These are phyloP conservation scores for Steinernema scapterisci DNA, from an alignment of 2,888 invertebrate species.

Conservation along the genomic window DNA sequence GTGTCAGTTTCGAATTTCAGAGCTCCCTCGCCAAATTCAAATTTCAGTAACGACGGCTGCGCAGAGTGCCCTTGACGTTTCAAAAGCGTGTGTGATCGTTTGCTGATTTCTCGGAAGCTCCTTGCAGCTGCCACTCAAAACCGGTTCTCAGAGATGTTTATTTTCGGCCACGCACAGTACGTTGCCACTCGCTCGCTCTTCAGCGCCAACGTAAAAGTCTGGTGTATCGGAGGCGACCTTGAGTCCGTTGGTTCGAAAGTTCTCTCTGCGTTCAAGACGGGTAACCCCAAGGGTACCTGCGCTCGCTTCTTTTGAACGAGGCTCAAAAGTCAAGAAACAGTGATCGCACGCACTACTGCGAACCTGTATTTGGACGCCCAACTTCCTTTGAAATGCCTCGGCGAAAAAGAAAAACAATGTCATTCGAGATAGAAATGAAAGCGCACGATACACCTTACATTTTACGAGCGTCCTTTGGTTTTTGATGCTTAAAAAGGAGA, in stretches of 20 bases:
- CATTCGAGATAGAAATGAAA: no score
- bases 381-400: background rate
- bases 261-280: background rate
- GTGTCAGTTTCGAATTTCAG: background rate
- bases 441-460: background rate
- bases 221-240: slow-evolving; percentile 6
- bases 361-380: background rate
- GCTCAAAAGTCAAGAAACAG: slow-evolving; percentile 21
- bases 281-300: background rate
- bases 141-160: slow-evolving; percentile 15
- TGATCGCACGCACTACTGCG: slow-evolving; percentile 3
- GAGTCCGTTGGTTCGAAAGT: background rate
- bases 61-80: slow-evolving; percentile 4
- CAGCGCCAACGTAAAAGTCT: background rate
- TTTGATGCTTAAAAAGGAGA: background rate
- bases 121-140: background rate
- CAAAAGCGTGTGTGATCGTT: background rate
- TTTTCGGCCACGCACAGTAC: slow-evolving; percentile 24
- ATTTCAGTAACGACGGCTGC: background rate
- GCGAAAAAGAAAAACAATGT: background rate
- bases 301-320: background rate
- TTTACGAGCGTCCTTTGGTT: background rate
- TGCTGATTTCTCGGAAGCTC: background rate
- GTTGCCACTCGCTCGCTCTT: background rate
- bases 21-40: background rate